Percentiles rank a stretch among this genome's conserved stretches.
Evolutionary conservation across 2,888 invertebrate species (phyloP).

Genomic region (Drosophila emarginata): DNA sequence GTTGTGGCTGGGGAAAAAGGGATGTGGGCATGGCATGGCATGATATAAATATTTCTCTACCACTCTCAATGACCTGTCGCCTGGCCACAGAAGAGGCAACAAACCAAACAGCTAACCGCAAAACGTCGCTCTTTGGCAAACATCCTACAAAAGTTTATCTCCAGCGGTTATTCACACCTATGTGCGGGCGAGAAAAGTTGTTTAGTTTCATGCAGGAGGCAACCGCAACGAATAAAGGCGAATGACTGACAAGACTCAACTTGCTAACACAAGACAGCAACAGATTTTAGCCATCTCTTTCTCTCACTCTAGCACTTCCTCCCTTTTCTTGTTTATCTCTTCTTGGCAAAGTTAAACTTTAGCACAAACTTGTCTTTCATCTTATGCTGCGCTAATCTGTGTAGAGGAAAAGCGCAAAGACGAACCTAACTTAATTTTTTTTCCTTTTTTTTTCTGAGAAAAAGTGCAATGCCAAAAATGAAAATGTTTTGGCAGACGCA

Average conservation of each 20-base stretch:
- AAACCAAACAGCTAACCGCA: slow-evolving; percentile 38
- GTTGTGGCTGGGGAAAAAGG: not conserved
- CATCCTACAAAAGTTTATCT: slow-evolving; percentile 36
- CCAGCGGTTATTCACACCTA: slow-evolving; percentile 75
- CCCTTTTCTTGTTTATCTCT: not conserved
- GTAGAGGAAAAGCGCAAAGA: slow-evolving; percentile 12
- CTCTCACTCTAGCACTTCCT: not conserved
- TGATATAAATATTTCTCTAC: not conserved
- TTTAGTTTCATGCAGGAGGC: slow-evolving; percentile 32
- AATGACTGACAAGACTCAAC: slow-evolving; percentile 9
- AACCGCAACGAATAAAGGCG: slow-evolving; percentile 12
- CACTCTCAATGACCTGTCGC: slow-evolving; percentile 5
- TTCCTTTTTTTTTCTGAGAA: slow-evolving; percentile 11
- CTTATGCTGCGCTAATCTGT: slow-evolving; percentile 38
- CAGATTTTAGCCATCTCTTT: slow-evolving; percentile 1
- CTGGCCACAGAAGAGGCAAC: slow-evolving; percentile 25
- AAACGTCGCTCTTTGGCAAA: slow-evolving; percentile 10
- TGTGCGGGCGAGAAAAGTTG: slow-evolving; percentile 29
- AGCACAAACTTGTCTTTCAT: slow-evolving; percentile 31
- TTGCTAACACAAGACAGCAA: slow-evolving; percentile 11
- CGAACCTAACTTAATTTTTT: slow-evolving; percentile 36
- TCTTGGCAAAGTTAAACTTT: slow-evolving; percentile 36
- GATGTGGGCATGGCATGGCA: not conserved
- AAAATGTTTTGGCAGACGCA: slow-evolving; percentile 33
- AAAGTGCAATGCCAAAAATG: slow-evolving; percentile 37